phyloP scores from a whole-genome alignment of 92 coral and sea anemone species.

The Paragorgia papillata region DNA sequence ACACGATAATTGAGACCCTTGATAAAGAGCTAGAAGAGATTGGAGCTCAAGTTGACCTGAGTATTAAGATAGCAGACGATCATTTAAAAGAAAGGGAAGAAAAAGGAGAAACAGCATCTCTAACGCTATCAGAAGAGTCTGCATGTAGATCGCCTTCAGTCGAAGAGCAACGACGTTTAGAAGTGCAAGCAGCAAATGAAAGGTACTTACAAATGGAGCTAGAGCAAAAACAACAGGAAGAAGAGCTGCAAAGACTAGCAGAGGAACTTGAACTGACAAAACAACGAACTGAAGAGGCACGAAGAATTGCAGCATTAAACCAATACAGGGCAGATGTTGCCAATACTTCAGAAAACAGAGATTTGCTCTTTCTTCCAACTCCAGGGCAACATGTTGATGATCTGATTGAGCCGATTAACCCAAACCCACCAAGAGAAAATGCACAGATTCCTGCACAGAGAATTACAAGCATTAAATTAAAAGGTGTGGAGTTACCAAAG shows the following conservation, averaged over 20 bases:
- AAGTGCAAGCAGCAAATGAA: slow-evolving; percentile 31
- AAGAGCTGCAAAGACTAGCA: slow-evolving; percentile 36
- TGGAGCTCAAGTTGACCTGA: slow-evolving; percentile 32
- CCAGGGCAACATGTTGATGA: too few relatives aligned
- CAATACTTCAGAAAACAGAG: not conserved
- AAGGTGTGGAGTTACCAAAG: slow-evolving; percentile 59
- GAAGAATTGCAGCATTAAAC: slow-evolving; percentile 48
- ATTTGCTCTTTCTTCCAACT: too few relatives aligned
- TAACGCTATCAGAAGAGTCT: slow-evolving; percentile 21
- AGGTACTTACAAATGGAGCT: slow-evolving; percentile 45
- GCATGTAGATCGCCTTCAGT: slow-evolving; percentile 5
- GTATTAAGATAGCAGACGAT: slow-evolving; percentile 3
- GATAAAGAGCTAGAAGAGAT: slow-evolving; percentile 55
- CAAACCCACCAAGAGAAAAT: too few relatives aligned
- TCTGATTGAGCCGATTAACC: too few relatives aligned
- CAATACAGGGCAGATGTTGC: slow-evolving; percentile 42
- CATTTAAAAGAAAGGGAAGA: slow-evolving; percentile 50
- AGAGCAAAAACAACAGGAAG: slow-evolving; percentile 35
- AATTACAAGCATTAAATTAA: slow-evolving; percentile 41
- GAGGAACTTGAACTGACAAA: slow-evolving; percentile 53
- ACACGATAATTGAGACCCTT: slow-evolving; percentile 49
- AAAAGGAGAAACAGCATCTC: slow-evolving; percentile 49
- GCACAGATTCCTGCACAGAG: not conserved
- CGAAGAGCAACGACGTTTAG: slow-evolving; percentile 27
- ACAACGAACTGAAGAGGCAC: slow-evolving; percentile 55